Conservation (phyloP, 1,140 invertebrate genomes). For the Bradynema listronoti region DNA sequence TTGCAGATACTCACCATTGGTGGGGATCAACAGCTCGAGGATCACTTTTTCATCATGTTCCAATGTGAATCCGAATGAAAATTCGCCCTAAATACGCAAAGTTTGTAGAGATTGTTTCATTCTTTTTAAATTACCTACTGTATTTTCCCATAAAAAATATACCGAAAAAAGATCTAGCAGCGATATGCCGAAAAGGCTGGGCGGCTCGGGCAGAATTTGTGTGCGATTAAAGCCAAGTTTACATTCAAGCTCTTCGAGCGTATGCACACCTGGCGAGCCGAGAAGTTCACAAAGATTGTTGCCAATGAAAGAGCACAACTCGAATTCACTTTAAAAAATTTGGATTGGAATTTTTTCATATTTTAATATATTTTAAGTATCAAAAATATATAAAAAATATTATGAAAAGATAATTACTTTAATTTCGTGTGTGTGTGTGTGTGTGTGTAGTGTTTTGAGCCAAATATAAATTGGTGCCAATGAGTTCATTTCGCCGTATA, state of each 20-base stretch:
- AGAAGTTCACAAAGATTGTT: constrained; percentile 38
- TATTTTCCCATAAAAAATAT: no score
- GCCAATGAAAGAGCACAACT: constrained; percentile 44
- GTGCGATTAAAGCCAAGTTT: constrained; percentile 44
- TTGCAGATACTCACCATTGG: constrained; percentile 39
- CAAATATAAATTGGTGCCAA: no score
- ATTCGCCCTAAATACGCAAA: constrained; percentile 39
- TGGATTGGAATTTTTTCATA: not conserved
- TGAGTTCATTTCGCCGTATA: no score
- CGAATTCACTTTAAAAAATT: constrained; percentile 10
- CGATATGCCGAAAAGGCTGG: constrained; percentile 43
- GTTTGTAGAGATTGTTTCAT: constrained; percentile 8
- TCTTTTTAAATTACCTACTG: constrained; percentile 21
- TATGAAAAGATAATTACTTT: no score
- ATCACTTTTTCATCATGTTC: constrained; percentile 40
- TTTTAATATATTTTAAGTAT: not conserved
- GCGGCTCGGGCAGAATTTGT: constrained; percentile 35
- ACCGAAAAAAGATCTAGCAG: constrained; percentile 44
- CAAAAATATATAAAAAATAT: no score
- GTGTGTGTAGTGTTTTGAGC: no score
- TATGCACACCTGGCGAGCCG: constrained; percentile 40
- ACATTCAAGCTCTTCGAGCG: constrained; percentile 40
- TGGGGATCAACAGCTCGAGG: constrained; percentile 42
- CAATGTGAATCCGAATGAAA: constrained; percentile 37
- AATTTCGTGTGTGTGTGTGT: no score